These are phyloP conservation scores for Alectoris magna DNA, from an alignment of 2,797 vertebrate species.

Conservation along the genomic window DNA sequence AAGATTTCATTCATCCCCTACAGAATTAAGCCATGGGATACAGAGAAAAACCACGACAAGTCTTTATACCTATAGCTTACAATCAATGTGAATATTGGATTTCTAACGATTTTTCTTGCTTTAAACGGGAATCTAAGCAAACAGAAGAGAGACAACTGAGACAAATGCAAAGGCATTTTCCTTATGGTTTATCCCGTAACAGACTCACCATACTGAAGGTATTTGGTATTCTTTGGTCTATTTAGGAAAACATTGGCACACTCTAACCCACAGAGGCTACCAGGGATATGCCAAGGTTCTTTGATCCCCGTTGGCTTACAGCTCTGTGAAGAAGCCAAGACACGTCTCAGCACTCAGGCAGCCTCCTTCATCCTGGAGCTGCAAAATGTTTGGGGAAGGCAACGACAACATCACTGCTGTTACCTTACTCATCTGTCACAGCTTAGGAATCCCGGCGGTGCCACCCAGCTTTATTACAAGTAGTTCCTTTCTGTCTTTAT, in stretches of 20 bases:
- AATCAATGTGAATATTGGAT: neutral
- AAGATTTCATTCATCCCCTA: neutral
- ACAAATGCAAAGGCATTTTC: neutral
- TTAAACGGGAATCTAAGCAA: neutral
- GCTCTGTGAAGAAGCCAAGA: neutral
- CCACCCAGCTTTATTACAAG: neutral
- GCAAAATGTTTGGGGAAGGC: neutral
- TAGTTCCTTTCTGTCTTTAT: neutral
- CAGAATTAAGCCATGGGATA: neutral
- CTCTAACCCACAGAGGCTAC: neutral
- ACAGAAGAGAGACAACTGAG: neutral
- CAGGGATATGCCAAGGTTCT: neutral
- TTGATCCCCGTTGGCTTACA: conserved; percentile 16
- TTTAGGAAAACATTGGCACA: neutral
- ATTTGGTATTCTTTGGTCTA: neutral
- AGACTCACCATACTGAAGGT: neutral
- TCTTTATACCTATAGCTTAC: neutral
- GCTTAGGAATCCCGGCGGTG: neutral
- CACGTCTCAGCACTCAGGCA: neutral
- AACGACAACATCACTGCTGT: neutral
- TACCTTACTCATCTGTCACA: neutral
- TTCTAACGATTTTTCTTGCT: neutral
- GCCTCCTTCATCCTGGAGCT: neutral
- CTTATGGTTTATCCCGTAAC: neutral
- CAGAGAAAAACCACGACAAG: neutral